Percentiles rank a stretch among this genome's conserved stretches.
Conservation (phyloP, 2,113 vertebrate genomes). For the cattle (Bos taurus) region DNA sequence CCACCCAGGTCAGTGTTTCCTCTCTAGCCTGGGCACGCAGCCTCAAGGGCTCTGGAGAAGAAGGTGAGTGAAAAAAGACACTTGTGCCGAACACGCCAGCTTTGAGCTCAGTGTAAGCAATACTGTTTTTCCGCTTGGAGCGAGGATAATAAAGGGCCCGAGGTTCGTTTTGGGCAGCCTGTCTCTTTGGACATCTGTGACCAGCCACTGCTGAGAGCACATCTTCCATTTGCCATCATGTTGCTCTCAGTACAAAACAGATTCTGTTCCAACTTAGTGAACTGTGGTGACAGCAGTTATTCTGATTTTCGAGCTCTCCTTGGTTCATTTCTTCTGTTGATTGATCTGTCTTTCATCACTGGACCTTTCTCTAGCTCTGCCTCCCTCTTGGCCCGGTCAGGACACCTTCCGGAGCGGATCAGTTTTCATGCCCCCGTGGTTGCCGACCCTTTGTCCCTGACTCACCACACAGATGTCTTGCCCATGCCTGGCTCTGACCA, state of each 20-base stretch:
- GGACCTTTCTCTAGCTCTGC: neutral
- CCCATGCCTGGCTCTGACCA: neutral
- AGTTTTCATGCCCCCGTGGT: neutral
- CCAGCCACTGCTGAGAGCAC: neutral
- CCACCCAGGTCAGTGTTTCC: neutral
- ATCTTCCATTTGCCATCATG: neutral
- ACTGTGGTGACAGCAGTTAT: neutral
- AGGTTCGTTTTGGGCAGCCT: neutral
- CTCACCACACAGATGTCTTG: neutral
- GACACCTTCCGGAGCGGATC: neutral
- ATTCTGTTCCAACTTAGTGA: neutral
- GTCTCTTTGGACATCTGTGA: neutral
- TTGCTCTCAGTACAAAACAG: neutral
- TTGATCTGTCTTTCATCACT: neutral
- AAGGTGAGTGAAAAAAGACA: neutral
- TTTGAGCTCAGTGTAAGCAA: neutral
- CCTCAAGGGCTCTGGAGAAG: neutral
- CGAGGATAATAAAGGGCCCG: neutral
- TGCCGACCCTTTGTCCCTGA: neutral
- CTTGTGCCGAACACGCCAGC: neutral
- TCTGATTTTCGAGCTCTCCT: neutral
- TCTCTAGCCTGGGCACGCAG: neutral
- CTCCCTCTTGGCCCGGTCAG: neutral
- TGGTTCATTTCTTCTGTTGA: neutral
- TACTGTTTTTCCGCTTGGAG: neutral